Percentiles rank a stretch among this genome's conserved stretches.
Evolutionary conservation across 1,140 invertebrate species (phyloP).

Genomic region (Philotrypesis tridentata): DNA sequence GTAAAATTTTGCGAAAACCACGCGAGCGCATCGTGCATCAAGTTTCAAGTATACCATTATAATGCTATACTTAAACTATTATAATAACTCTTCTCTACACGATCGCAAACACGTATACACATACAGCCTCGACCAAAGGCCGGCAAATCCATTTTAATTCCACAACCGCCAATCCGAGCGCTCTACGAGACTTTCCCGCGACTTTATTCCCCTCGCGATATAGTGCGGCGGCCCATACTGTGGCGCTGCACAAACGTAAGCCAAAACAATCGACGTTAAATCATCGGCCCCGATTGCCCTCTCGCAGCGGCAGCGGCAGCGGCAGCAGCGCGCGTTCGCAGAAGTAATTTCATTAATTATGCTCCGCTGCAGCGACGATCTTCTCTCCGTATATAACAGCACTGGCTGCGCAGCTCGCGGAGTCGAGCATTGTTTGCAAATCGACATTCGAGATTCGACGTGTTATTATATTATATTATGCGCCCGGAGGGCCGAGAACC

Average conservation of each 20-base stretch:
- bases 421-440: constrained; percentile 19
- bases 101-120: too few relatives aligned
- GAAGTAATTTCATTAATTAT: constrained; percentile 12
- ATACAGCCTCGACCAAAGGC: not conserved
- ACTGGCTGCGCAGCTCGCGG: too few relatives aligned
- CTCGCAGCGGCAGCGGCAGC: too few relatives aligned
- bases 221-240: too few relatives aligned
- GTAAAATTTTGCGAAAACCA: not conserved
- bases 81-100: too few relatives aligned
- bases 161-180: not conserved
- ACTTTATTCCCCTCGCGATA: not conserved
- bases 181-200: not conserved
- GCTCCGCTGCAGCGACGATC: not conserved
- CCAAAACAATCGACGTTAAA: constrained; percentile 11
- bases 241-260: not conserved
- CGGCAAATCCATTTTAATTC: constrained; percentile 6
- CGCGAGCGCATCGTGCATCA: too few relatives aligned
- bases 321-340: too few relatives aligned
- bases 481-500: too few relatives aligned
- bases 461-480: not conserved
- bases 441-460: not conserved
- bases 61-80: too few relatives aligned
- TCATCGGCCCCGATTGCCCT: not conserved
- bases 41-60: too few relatives aligned
- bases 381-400: too few relatives aligned